Evolutionary conservation across 1,140 invertebrate species (phyloP).

Genomic region (Drosophila subpulchrella): DNA sequence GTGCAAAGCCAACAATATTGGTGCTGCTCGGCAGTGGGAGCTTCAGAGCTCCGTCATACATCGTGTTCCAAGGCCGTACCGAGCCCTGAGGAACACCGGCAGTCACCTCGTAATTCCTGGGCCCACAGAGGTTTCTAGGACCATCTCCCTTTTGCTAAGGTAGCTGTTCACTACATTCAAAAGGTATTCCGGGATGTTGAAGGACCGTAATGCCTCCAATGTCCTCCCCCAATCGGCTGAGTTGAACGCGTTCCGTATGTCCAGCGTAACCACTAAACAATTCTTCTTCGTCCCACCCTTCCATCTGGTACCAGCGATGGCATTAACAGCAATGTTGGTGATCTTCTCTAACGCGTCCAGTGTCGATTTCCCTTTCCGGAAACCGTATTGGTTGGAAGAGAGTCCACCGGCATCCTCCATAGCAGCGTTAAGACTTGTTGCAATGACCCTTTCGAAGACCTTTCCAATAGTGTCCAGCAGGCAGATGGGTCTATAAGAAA

Average conservation of each 20-base stretch:
- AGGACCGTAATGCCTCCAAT: not conserved
- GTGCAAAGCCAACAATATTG: not conserved
- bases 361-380: not conserved
- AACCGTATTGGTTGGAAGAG: not conserved
- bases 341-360: not conserved
- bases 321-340: not conserved
- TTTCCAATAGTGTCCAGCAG: not conserved
- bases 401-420: not conserved
- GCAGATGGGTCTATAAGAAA: not conserved
- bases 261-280: not conserved
- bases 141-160: not conserved
- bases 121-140: not conserved
- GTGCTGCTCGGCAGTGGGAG: not conserved
- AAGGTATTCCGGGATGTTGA: conserved; percentile 1
- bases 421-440: not conserved
- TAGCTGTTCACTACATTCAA: not conserved
- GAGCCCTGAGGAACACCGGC: no score
- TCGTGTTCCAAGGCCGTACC: no score
- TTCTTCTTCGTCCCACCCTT: not conserved
- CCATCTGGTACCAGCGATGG: not conserved
- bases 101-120: no score
- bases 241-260: not conserved
- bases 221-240: not conserved
- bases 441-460: not conserved
- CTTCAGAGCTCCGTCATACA: no score